Conservation (phyloP, 2,113 vertebrate species). For the Neoarius graeffei region DNA sequence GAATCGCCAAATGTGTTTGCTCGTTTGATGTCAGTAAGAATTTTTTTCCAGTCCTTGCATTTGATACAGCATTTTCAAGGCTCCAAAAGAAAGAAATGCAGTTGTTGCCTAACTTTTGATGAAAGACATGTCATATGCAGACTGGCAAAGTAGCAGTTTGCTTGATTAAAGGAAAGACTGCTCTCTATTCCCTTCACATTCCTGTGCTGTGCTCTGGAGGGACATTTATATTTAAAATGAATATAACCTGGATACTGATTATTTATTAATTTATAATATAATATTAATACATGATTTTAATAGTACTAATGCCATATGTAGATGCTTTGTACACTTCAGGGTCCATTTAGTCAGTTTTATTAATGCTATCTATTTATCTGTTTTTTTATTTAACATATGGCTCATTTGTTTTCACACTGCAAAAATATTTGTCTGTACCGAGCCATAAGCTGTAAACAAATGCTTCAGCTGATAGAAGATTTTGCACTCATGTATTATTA, state of each 20-base stretch:
- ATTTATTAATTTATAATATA: slow-evolving; percentile 1
- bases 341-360: neutral
- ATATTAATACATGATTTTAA: slow-evolving; percentile 2
- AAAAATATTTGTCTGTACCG: neutral
- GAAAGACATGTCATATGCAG: slow-evolving; percentile 14
- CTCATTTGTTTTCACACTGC: neutral
- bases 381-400: neutral
- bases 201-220: slow-evolving; percentile 13
- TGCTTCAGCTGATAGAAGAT: neutral
- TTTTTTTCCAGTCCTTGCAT: slow-evolving; percentile 49
- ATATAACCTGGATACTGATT: slow-evolving; percentile 29
- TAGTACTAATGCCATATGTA: neutral
- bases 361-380: neutral
- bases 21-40: slow-evolving; percentile 16
- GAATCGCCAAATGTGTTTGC: neutral
- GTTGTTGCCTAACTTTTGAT: slow-evolving; percentile 8
- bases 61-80: neutral
- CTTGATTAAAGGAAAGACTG: slow-evolving; percentile 31
- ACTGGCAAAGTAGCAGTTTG: slow-evolving; percentile 29
- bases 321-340: neutral
- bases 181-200: neutral
- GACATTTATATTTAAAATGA: slow-evolving; percentile 36
- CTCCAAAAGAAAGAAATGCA: neutral
- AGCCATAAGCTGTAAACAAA: neutral
- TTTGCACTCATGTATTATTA: neutral